Evolutionary conservation across 2,797 vertebrate genomes (phyloP).

Genomic region (Anguilla pacifica): DNA sequence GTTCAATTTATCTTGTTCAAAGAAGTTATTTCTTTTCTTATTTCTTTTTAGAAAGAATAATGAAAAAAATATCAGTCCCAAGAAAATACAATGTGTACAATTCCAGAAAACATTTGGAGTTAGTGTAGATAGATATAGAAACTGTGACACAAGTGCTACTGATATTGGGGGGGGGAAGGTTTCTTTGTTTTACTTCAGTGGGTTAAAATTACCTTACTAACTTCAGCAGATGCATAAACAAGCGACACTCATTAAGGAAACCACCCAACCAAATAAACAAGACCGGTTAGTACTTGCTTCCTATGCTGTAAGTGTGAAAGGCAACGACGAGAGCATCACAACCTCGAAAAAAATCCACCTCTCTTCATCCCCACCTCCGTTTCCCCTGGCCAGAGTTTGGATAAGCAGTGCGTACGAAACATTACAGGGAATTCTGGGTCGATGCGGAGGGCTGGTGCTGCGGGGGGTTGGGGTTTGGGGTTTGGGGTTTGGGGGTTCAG

Average conservation of each 20-base stretch:
- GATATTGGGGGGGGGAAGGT: conserved; percentile 26
- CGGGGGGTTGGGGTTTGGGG: neutral
- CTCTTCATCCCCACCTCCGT: conserved; percentile 4
- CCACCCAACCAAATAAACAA: conserved; percentile 21
- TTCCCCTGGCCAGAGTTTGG: neutral
- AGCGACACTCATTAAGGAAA: conserved; percentile 17
- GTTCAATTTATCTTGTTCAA: neutral
- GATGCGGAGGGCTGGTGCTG: neutral
- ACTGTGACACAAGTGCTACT: conserved; percentile 27
- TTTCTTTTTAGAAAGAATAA: neutral
- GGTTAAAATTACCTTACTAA: conserved; percentile 22
- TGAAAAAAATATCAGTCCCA: neutral
- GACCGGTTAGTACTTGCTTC: neutral
- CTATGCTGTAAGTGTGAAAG: conserved; percentile 22
- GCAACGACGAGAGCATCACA: conserved; percentile 6
- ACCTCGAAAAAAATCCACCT: neutral
- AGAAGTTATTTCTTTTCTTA: neutral
- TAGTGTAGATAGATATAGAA: neutral
- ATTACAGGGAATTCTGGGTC: conserved; percentile 7
- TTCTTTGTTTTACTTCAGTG: conserved; percentile 17
- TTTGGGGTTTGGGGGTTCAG: neutral
- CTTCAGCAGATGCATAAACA: conserved; percentile 30
- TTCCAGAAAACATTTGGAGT: neutral
- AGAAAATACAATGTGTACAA: conserved; percentile 6
- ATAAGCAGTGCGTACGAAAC: conserved; percentile 27